Evolutionary conservation across 2,113 vertebrate species (phyloP).

Genomic region (Crotalus helleri): DNA sequence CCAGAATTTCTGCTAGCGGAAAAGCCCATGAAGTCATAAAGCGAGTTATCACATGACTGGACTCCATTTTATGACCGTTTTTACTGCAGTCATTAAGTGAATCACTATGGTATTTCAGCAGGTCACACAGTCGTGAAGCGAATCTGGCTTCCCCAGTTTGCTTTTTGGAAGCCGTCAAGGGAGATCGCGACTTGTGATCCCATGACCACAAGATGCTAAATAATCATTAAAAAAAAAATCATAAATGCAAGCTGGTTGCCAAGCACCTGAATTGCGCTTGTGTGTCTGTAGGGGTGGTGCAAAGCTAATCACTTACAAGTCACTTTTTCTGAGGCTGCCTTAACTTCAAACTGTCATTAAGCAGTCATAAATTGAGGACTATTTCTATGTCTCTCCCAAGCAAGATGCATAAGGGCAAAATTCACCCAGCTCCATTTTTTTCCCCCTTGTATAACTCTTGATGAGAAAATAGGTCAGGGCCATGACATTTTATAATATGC

Average conservation of each 20-base stretch:
- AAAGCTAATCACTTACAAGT: background rate
- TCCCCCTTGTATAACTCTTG: background rate
- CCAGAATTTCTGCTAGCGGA: background rate
- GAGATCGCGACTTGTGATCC: background rate
- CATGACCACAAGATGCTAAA: background rate
- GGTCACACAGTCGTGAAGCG: no score
- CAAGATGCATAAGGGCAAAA: constrained; percentile 40
- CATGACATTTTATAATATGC: background rate
- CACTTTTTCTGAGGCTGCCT: background rate
- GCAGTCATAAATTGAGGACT: background rate
- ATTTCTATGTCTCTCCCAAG: constrained; percentile 32
- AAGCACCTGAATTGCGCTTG: no score
- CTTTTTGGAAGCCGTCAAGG: background rate
- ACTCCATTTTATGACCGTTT: no score
- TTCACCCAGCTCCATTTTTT: constrained; percentile 38
- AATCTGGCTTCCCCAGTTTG: background rate
- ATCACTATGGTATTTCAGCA: no score
- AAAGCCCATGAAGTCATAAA: background rate
- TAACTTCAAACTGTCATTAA: background rate
- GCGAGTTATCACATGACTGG: no score
- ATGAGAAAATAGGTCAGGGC: background rate
- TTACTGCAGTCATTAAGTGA: no score
- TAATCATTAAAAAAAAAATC: background rate
- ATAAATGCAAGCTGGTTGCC: background rate
- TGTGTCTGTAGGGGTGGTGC: no score